Percentiles rank a stretch among this genome's conserved stretches.
Evolutionary conservation across 1,140 invertebrate species (phyloP).

Genomic region (Lethrus apterus): DNA sequence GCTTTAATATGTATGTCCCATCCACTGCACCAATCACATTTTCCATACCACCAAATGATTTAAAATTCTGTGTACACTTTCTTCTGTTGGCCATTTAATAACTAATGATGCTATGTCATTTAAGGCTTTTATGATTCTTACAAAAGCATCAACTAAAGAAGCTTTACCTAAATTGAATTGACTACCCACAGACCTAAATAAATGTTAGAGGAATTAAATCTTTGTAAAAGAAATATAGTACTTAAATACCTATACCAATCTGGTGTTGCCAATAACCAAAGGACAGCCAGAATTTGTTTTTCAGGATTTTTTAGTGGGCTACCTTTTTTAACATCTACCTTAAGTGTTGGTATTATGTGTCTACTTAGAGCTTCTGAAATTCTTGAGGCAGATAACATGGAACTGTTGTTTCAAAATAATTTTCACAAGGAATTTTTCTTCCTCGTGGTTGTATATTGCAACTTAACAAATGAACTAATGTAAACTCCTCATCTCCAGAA

Average conservation of each 20-base stretch:
- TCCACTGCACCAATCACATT: conserved; percentile 19
- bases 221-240: conserved; percentile 5
- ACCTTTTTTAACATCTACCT: background rate
- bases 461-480: too few species aligned
- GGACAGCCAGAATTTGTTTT: conserved; percentile 8
- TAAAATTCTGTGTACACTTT: conserved; percentile 2
- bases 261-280: conserved; percentile 16
- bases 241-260: conserved; percentile 11
- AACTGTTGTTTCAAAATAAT: conserved; percentile 3
- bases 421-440: too few species aligned
- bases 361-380: too few species aligned
- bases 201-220: too few species aligned
- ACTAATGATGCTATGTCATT: conserved; percentile 7
- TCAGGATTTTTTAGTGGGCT: background rate
- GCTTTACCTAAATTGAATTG: conserved; percentile 19
- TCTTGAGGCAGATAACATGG: background rate
- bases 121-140: conserved; percentile 15
- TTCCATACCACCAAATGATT: background rate
- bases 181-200: too few species aligned
- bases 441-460: too few species aligned
- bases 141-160: conserved; percentile 14
- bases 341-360: too few species aligned
- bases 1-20: conserved; percentile 25
- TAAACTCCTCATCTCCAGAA: too few species aligned
- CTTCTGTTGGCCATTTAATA: conserved; percentile 18